Base-by-base conservation (phyloP, 2,888 invertebrate species). In the Morpho helenor region DNA sequence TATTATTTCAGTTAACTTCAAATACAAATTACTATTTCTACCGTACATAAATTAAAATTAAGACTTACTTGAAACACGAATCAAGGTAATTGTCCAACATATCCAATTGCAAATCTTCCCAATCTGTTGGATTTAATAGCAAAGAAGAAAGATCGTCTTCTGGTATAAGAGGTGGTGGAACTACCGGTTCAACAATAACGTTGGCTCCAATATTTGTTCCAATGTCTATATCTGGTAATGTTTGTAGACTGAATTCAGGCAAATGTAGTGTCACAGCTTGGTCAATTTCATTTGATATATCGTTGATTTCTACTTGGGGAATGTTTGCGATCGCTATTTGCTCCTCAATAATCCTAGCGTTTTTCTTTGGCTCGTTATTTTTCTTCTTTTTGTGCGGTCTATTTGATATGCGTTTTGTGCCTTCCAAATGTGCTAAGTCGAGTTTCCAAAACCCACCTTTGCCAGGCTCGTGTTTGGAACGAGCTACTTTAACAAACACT, bases 391-490 rank as follows among this genome's bases (percentile, higher is more conserved):
- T 90, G 48, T 85, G 87, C 1, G 80, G 91, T 70, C 75, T 82
- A 70, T 86, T 88, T n/a, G 91, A 84, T 47, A 91, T 83, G 16
- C 92, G 70, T 91, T 92, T 82, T 2, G 94, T 94, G 62, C 95
- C 95, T 69, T 95, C 95, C 56, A 95, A 83, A 49, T 91, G 88
- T 0, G 84, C 95, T 16, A 97, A 90, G 73, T 97, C 97, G n/a
- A 98, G 89, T 73, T 95, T 94, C 98, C 98, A 98, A 78, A 97
- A 98, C 0, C 97, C 97, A 0, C 98, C 98, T 80, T 98, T 98
- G 0, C 96, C 96, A 0, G 97, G 97, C 76, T 98, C 97, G 70
- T 96, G 94, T 79, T 96, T 96, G 0, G 95, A 94, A n/a, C 96
- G 92, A 0, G 97, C 93, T 67, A 96, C 94, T 91, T 97, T 98